These are phyloP conservation scores for Macrophya annulata DNA, from an alignment of 2,888 invertebrate species.

Conservation along the genomic window DNA sequence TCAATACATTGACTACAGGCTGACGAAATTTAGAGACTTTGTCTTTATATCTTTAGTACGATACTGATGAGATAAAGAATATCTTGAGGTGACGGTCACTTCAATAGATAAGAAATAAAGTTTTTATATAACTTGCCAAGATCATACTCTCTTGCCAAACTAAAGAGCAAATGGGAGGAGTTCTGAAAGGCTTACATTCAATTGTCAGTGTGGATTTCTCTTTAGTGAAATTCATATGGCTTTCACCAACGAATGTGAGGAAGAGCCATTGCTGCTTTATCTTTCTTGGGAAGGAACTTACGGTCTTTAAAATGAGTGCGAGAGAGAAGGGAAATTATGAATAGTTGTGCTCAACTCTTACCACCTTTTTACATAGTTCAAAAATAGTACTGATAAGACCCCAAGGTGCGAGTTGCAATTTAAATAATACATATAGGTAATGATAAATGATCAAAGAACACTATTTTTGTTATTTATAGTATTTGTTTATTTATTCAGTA, in stretches of 20 bases:
- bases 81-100: neutral
- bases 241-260: neutral
- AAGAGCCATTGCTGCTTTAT: neutral
- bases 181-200: neutral
- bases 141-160: neutral
- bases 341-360: neutral
- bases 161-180: neutral
- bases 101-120: constrained; percentile 8
- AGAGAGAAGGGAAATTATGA: neutral
- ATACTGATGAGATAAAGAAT: neutral
- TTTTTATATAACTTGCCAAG: neutral
- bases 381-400: too few species aligned
- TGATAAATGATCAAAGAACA: neutral
- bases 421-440: neutral
- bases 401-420: too few species aligned
- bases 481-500: neutral
- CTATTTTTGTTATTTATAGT: neutral
- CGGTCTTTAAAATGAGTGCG: neutral
- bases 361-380: neutral
- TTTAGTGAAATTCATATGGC: neutral
- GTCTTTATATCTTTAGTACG: too few species aligned
- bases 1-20: neutral
- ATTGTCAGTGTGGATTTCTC: neutral
- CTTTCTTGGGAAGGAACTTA: neutral
- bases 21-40: neutral